Conservation (phyloP, 2,888 invertebrate genomes). For the Xylocampa areola region DNA sequence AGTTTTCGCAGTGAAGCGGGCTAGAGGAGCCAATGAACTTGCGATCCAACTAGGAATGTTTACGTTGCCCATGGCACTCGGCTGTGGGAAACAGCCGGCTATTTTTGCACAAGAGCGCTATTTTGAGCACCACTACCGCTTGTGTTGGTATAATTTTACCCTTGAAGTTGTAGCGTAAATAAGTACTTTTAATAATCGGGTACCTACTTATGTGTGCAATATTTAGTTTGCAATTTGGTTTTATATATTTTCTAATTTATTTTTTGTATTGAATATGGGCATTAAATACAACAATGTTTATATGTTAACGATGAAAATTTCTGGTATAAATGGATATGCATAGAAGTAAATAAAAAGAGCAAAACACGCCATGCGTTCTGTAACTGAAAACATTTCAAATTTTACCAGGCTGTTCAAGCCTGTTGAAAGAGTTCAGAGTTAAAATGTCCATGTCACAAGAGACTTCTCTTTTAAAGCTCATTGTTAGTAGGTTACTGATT, state of each 20-base stretch:
- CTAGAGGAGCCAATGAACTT: constrained; percentile 66
- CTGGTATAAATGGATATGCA: too few species aligned
- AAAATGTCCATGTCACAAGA: constrained; percentile 32
- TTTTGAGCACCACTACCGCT: constrained; percentile 42
- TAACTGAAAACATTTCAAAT: not conserved
- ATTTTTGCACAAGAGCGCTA: constrained; percentile 61
- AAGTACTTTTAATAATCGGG: not conserved
- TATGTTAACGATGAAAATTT: too few species aligned
- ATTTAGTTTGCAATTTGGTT: not conserved
- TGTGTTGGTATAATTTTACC: constrained; percentile 38
- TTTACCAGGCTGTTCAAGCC: constrained; percentile 1
- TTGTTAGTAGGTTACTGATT: constrained; percentile 53
- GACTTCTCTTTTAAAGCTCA: constrained; percentile 45
- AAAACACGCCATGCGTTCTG: too few species aligned
- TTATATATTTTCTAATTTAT: too few species aligned
- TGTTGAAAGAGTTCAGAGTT: constrained; percentile 20
- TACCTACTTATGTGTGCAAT: too few species aligned
- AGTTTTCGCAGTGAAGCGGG: constrained; percentile 14
- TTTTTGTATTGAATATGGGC: too few species aligned
- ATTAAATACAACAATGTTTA: too few species aligned
- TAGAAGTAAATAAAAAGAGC: too few species aligned
- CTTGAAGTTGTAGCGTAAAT: constrained; percentile 17
- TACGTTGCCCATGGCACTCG: constrained; percentile 60
- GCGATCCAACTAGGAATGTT: constrained; percentile 63
- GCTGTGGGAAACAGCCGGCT: constrained; percentile 61